Conservation (phyloP, 2,888 invertebrate species). For the Metalampra italica region DNA sequence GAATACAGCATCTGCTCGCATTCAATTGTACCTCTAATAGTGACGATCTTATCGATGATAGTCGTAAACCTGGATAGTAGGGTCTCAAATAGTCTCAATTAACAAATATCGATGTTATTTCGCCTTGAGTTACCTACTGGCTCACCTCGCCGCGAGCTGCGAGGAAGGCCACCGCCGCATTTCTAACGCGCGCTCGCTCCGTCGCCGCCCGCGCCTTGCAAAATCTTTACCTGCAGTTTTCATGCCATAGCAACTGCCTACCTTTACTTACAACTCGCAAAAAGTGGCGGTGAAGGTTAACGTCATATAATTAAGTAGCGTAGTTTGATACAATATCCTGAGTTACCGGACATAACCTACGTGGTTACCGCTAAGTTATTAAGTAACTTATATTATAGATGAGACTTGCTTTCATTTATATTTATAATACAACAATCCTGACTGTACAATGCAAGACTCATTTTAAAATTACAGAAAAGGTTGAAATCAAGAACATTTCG, state of each 20-base stretch:
- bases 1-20: no score
- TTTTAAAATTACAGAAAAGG: no score
- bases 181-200: constrained; percentile 46
- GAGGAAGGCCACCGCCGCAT: constrained; percentile 67
- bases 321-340: no score
- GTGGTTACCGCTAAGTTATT: no score
- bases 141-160: constrained; percentile 57
- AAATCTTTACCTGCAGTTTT: constrained; percentile 43
- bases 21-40: no score
- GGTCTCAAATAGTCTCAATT: constrained; percentile 52
- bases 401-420: no score
- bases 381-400: no score
- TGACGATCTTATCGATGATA: constrained; percentile 22
- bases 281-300: not conserved
- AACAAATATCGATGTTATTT: constrained; percentile 57
- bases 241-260: constrained; percentile 27
- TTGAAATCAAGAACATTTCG: no score
- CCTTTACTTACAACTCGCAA: not conserved
- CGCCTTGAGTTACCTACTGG: constrained; percentile 55
- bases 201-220: constrained; percentile 40
- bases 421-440: no score
- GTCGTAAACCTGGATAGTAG: constrained; percentile 31
- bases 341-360: no score
- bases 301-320: no score
- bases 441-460: no score